Base-by-base conservation (phyloP, 1,140 invertebrate species). In the Hylyphantes graminicola region DNA sequence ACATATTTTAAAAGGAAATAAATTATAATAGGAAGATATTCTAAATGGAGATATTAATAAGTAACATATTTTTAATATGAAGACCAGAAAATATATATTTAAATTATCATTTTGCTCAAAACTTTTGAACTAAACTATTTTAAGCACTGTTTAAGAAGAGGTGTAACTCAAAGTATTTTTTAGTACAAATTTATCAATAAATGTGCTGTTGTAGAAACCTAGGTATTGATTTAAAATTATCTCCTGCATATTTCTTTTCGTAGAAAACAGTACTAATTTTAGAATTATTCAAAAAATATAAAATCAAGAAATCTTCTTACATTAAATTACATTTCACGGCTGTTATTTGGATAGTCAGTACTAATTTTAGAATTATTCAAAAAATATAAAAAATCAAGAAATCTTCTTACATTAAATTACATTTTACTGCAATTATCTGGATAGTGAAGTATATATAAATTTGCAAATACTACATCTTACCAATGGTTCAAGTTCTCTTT, bases 401-500 rank as follows among this genome's bases (percentile, higher is more conserved):
- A 50, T 70, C 15, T 12, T 15, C 9, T 50, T 7, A 0, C n/a
- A 13, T 7, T 57, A 15, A 6, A 9, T n/a, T n/a, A 9, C 8
- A 11, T 7, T 21, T 21, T 74, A 10, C 17, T 3, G 15, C 7
- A 10, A 35, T 12, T 57, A 10, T 4, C 5, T 75, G 17, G 11
- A 11, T 13, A 61, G 9, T 21, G 13, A 72, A 53, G 10, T 72
- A 7, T 12, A 50, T 7, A n/a, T 64, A 53, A 21, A 72, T 50
- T 50, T 61, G 59, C 9, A 10, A 77, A 17, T 35, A n/a, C 76
- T 17, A 50, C 79, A 55, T 87, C 89, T 88, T 88, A 91, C 91
- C 84, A 98, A 89, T 35, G 96, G 96, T 90, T 97, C 96, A 80
- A 98, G 89, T 89, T 98, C 96, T 89, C 96, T 96, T 35, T 92